A percentile compares a stretch with the other conserved stretches of the same genome.
phyloP scores from a whole-genome alignment of 2,113 vertebrate species.

The Trogon surrucura region DNA sequence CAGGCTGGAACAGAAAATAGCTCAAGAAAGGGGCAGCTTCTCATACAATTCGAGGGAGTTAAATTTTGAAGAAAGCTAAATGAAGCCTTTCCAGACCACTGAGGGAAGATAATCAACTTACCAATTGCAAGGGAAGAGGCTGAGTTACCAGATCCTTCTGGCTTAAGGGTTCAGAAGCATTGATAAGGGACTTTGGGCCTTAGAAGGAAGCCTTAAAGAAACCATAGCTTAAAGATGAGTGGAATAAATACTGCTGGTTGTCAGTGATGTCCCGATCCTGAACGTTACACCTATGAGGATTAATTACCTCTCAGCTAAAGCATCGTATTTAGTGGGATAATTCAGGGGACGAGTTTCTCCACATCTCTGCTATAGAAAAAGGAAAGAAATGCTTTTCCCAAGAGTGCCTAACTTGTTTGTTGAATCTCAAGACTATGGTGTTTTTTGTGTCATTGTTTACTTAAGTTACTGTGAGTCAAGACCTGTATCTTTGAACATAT shows the following conservation, averaged over 20 bases:
- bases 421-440: neutral
- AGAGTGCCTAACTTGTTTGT: neutral
- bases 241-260: neutral
- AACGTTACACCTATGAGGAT: neutral
- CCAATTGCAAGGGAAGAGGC: neutral
- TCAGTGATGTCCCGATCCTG: neutral
- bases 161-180: neutral
- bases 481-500: neutral
- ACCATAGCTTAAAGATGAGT: neutral
- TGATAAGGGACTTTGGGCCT: neutral
- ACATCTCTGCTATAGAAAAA: neutral
- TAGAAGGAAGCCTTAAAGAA: neutral
- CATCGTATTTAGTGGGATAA: neutral
- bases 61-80: constrained; percentile 4
- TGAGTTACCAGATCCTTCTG: neutral
- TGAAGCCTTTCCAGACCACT: neutral
- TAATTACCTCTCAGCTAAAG: neutral
- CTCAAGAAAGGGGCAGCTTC: neutral
- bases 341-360: neutral
- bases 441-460: neutral
- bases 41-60: neutral
- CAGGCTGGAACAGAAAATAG: constrained; percentile 47
- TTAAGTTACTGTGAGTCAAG: neutral
- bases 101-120: constrained; percentile 14
- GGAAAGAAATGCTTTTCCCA: neutral